Conservation (phyloP, 2,888 invertebrate genomes). For the Margaritifera margaritifera region DNA sequence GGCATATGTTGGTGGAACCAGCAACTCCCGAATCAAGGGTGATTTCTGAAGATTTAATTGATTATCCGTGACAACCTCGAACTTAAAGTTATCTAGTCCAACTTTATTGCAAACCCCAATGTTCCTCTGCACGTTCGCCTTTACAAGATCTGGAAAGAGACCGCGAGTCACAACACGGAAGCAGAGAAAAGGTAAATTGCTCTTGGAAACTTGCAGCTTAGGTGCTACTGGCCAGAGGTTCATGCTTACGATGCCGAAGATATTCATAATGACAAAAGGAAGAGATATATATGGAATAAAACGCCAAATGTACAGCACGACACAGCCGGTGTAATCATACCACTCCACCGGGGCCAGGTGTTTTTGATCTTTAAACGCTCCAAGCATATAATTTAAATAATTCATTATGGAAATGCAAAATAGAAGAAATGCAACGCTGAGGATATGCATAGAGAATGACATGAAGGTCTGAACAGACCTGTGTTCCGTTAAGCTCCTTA, state of each 20-base stretch:
- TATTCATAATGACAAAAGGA: constrained; percentile 32
- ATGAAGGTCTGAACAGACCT: no score
- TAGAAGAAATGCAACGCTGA: constrained; percentile 15
- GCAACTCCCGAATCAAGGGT: constrained; percentile 29
- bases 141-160: constrained; percentile 36
- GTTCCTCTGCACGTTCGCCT: constrained; percentile 32
- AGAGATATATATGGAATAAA: constrained; percentile 32
- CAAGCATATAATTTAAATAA: constrained; percentile 30
- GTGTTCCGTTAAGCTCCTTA: no score
- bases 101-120: constrained; percentile 35
- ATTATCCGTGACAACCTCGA: constrained; percentile 46
- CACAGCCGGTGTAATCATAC: constrained; percentile 21
- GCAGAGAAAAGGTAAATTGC: constrained; percentile 42
- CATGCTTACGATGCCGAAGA: constrained; percentile 31
- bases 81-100: constrained; percentile 41
- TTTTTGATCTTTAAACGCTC: constrained; percentile 29
- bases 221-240: constrained; percentile 31
- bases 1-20: constrained; percentile 34
- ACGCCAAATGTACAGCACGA: constrained; percentile 22
- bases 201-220: constrained; percentile 19
- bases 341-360: constrained; percentile 21
- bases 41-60: constrained; percentile 30
- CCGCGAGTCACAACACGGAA: constrained; percentile 46
- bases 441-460: constrained; percentile 19
- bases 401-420: constrained; percentile 25